Evolutionary conservation across 2,888 invertebrate genomes (phyloP).

Genomic region (Lepidonotus clava): DNA sequence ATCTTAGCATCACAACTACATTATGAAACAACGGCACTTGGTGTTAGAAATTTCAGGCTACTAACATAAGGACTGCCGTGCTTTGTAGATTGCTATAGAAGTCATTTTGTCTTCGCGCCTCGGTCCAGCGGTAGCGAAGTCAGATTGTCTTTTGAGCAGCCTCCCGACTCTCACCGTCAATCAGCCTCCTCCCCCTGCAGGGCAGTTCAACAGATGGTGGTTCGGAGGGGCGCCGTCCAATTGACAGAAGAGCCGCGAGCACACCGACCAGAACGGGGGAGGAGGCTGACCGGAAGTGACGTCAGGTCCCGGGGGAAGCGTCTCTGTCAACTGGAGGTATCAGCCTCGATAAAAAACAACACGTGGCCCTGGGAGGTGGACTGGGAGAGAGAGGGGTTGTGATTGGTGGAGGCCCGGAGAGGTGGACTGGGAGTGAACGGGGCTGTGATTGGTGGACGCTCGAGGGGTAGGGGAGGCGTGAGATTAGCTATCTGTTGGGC

Average conservation of each 20-base stretch:
- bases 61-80: too few relatives aligned
- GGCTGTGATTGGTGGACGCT: too few relatives aligned
- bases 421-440: background rate
- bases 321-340: background rate
- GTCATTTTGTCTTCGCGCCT: too few relatives aligned
- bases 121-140: too few relatives aligned
- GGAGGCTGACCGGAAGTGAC: background rate
- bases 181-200: background rate
- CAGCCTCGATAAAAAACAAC: background rate
- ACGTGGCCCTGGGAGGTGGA: background rate
- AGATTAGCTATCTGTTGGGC: too few relatives aligned
- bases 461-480: background rate
- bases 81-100: too few relatives aligned
- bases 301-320: background rate
- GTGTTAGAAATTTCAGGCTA: too few relatives aligned
- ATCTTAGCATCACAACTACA: too few relatives aligned
- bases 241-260: background rate
- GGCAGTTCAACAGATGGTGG: background rate
- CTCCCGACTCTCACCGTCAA: background rate
- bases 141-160: background rate
- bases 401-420: too few relatives aligned
- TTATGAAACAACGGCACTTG: too few relatives aligned
- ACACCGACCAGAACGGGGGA: background rate
- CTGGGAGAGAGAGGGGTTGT: background rate
- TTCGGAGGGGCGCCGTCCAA: background rate